Conservation (phyloP, 2,888 invertebrate species). For the Alsophila aescularia region DNA sequence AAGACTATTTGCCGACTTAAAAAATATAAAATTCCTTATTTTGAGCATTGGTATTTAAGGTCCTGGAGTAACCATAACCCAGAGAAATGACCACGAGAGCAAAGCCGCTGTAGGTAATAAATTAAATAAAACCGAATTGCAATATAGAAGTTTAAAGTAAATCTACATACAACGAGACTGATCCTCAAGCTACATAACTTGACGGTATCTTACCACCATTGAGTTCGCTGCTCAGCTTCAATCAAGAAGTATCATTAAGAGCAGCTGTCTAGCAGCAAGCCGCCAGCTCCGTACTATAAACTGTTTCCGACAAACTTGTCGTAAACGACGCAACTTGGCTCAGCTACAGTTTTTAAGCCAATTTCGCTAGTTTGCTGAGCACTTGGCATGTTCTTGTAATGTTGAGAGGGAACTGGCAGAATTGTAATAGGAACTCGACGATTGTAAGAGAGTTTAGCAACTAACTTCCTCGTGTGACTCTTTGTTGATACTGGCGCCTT, state of each 20-base stretch:
- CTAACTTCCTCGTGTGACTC: not conserved
- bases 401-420: not conserved
- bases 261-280: not conserved
- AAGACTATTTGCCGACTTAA: too few relatives aligned
- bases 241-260: conserved; percentile 2
- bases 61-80: too few relatives aligned
- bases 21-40: too few relatives aligned
- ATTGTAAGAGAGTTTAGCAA: not conserved
- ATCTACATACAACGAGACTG: not conserved
- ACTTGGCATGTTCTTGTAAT: conserved; percentile 13
- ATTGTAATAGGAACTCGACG: conserved; percentile 13
- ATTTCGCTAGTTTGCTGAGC: conserved; percentile 11
- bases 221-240: not conserved
- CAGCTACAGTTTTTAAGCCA: conserved; percentile 29
- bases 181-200: not conserved
- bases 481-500: not conserved
- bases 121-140: too few relatives aligned
- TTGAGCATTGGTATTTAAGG: too few relatives aligned
- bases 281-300: conserved; percentile 10
- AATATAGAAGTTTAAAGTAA: too few relatives aligned
- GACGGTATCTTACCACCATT: not conserved
- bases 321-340: conserved; percentile 24
- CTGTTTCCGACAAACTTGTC: conserved; percentile 17
- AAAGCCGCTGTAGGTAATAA: too few relatives aligned
- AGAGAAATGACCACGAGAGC: too few relatives aligned